phyloP scores from a whole-genome alignment of 2,888 invertebrate species.

The Brachyptera putata region DNA sequence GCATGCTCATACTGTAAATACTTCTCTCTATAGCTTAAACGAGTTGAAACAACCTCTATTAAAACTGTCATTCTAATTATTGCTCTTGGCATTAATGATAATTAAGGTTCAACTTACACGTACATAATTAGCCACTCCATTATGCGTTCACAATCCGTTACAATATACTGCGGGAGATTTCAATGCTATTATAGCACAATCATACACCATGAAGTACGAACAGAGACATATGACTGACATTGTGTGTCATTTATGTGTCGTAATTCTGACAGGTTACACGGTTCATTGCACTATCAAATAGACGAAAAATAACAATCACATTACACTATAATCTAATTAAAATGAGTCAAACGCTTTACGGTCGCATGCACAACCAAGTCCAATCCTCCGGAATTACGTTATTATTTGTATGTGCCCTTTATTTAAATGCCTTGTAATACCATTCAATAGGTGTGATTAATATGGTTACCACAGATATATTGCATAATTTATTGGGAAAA shows the following conservation, averaged over 20 bases:
- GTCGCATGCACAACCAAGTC: neutral
- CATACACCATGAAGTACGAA: neutral
- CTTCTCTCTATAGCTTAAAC: too few relatives aligned
- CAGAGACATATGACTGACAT: neutral
- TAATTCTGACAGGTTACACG: neutral
- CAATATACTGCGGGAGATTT: slow-evolving; percentile 4
- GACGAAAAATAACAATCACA: neutral
- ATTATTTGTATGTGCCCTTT: neutral
- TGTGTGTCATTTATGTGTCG: neutral
- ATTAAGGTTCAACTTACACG: too few relatives aligned
- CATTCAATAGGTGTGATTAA: neutral
- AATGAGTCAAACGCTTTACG: slow-evolving; percentile 7
- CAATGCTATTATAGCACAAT: neutral
- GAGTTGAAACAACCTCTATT: too few relatives aligned
- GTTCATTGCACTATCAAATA: neutral
- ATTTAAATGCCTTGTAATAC: neutral
- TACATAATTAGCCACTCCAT: too few relatives aligned
- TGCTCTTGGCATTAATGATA: too few relatives aligned
- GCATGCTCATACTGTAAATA: too few relatives aligned
- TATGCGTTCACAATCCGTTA: too few relatives aligned
- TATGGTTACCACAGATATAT: neutral
- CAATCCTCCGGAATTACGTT: slow-evolving; percentile 11
- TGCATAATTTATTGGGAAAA: slow-evolving; percentile 1
- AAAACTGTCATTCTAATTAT: too few relatives aligned
- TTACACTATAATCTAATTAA: neutral